Evolutionary conservation across 2,888 invertebrate genomes (phyloP).

Genomic region (Rhagonycha lutea): DNA sequence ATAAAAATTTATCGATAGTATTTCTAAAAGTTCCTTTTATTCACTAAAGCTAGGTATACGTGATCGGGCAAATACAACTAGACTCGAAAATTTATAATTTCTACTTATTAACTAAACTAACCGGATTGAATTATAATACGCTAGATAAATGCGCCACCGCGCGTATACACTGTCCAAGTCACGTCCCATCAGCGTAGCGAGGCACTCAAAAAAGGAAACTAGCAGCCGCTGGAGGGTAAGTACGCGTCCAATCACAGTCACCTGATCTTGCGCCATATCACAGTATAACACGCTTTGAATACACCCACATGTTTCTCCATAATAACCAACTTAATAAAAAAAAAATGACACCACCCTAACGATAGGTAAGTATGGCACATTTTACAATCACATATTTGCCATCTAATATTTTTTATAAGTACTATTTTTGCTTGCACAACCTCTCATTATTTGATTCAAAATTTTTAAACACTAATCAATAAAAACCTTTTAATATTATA

Average conservation of each 20-base stretch:
- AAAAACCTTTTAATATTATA: neutral
- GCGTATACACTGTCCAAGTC: slow-evolving; percentile 48
- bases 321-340: neutral
- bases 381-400: neutral
- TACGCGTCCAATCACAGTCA: slow-evolving; percentile 55
- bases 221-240: slow-evolving; percentile 56
- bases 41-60: slow-evolving; percentile 1
- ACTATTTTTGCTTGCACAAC: neutral
- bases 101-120: slow-evolving; percentile 51
- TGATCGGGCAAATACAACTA: slow-evolving; percentile 30
- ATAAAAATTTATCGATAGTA: slow-evolving; percentile 13
- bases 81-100: slow-evolving; percentile 30
- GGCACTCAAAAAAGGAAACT: slow-evolving; percentile 56
- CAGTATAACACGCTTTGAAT: slow-evolving; percentile 53
- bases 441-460: neutral
- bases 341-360: neutral
- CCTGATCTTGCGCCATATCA: slow-evolving; percentile 58
- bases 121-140: slow-evolving; percentile 48
- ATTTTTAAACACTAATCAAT: neutral
- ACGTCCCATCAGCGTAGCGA: slow-evolving; percentile 55
- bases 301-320: slow-evolving; percentile 45
- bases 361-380: neutral
- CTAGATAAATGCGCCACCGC: slow-evolving; percentile 39
- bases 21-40: neutral
- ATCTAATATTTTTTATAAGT: neutral